phyloP scores from a whole-genome alignment of 2,113 vertebrate genomes.

The Aspiorhynchus laticeps region DNA sequence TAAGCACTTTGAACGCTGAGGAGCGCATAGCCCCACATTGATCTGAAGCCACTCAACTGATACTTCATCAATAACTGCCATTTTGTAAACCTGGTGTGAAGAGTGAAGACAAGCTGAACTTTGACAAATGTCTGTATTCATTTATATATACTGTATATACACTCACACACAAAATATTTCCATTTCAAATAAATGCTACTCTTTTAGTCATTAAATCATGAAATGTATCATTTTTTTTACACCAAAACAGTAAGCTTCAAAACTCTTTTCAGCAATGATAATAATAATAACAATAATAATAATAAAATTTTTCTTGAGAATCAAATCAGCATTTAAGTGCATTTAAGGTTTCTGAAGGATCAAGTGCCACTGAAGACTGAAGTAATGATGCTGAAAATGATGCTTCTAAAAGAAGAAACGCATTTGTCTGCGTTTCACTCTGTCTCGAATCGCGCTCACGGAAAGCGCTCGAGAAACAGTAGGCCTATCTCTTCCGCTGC shows the following conservation, averaged over 20 bases:
- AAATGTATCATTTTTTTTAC: neutral
- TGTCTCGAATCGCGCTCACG: too few relatives aligned
- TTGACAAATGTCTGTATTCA: too few relatives aligned
- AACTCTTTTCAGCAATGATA: neutral
- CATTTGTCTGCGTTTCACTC: too few relatives aligned
- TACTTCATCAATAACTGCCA: constrained; percentile 44
- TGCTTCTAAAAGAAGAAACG: too few relatives aligned
- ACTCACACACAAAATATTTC: too few relatives aligned
- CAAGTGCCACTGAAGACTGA: too few relatives aligned
- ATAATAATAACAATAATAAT: neutral
- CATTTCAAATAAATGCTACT: neutral
- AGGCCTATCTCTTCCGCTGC: too few relatives aligned
- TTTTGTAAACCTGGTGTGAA: constrained; percentile 26
- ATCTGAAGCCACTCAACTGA: constrained; percentile 43
- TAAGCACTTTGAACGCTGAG: constrained; percentile 40
- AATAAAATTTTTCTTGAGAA: neutral
- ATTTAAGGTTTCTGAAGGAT: too few relatives aligned
- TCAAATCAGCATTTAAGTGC: neutral
- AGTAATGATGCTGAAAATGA: too few relatives aligned
- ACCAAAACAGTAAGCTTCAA: neutral
- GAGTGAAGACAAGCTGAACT: too few relatives aligned
- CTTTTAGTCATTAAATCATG: neutral
- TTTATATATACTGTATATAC: neutral
- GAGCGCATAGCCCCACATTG: constrained; percentile 13
- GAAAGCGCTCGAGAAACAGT: too few relatives aligned